Evolutionary conservation across 2,888 invertebrate genomes (phyloP), one percentile per base, ranked within the genome.

Genomic region (Drosophila emarginata): DNA sequence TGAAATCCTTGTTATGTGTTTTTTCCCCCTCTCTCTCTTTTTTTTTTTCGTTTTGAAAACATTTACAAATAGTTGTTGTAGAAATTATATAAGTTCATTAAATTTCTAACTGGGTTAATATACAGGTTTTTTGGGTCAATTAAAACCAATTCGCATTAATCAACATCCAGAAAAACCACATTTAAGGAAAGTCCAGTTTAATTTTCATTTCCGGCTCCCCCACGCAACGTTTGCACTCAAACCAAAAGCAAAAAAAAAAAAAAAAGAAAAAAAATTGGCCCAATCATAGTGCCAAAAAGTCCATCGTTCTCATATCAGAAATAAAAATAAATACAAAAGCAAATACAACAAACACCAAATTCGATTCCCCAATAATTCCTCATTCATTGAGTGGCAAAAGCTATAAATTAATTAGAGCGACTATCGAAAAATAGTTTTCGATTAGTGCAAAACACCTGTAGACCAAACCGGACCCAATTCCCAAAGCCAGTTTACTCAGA

Each of bases 361-460:
- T 64, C 69, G 36, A 58, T 61, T 61, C 61, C 40, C 11, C 11
- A 28, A 28, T 28, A 61, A 72, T 56, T 72, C 61, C 62, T 67
- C 68, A 72, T 72, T 71, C 68, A 64, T 67, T 61, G 71, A 79
- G 67, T 68, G 79, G 67, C 52, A 66, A 63, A 60, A 63, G 66
- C 73, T 64, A 77, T 78, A 81, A 87, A 83, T 82, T 87, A 81
- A 87, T 83, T 81, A 76, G 82, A 76, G 69, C 64, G 78, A 77
- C 85, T 85, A 85, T 87, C 74, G 74, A 73, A 72, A 63, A 70
- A 68, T 76, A 64, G 59, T 68, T 71, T 74, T 78, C 78, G 88
- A 83, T 87, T 87, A 82, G 83, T 87, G 83, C 83, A 83, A 83
- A 87, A 83, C 86, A 83, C 83, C 83, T 83, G 83, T 82, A 79